Base-by-base conservation (phyloP, 2,113 vertebrate genomes). In the Progne subis region DNA sequence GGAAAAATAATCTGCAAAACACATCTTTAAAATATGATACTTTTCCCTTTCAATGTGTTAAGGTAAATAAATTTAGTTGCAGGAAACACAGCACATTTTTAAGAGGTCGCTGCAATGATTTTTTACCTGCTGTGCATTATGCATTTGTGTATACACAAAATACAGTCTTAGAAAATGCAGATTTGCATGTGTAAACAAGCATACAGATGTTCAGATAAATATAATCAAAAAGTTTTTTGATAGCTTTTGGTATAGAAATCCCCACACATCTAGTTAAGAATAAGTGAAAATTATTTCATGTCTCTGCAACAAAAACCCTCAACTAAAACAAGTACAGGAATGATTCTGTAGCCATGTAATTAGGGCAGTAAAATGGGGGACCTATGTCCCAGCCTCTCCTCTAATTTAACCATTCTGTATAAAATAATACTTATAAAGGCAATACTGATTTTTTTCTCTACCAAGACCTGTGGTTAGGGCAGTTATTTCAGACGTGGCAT, bases 1-100 rank as follows among this genome's bases (percentile, higher is more conserved):
- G 57, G 53, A 86, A 90, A 76, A 92, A 94, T 59, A 88, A 83
- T 49, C 39, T 61, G n/a, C 31, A 67, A 88, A 92, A 46, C 21
- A 14, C 26, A 50, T 57, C 44, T 88, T 83, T 84, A 92, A 90
- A 94, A 88, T 80, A 88, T 39, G 6, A 14, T 78, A 82, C 20
- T 80, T 88, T 79, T 69, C 23, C 31, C 18, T 80, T 86, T 72
- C 39, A 50, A 4, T 29, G 16, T 37, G 13, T 64, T 57, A 64
- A 74, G 28, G 67, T 56, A 71, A 87, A 81, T 63, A 87, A 95
- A 82, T 47, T 49, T 52, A 44, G 13, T 44, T 82, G 65, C 74
- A 91, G 61, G 70, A 79, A 94, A 68, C 32, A 37, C 79, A 88
- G 50, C 46, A 31, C 11, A 15, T 76, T 69, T 88, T 92, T 26